These are phyloP conservation scores for Anomalospiza imberbis DNA, from an alignment of 2,797 vertebrate genomes.

Conservation along the genomic window DNA sequence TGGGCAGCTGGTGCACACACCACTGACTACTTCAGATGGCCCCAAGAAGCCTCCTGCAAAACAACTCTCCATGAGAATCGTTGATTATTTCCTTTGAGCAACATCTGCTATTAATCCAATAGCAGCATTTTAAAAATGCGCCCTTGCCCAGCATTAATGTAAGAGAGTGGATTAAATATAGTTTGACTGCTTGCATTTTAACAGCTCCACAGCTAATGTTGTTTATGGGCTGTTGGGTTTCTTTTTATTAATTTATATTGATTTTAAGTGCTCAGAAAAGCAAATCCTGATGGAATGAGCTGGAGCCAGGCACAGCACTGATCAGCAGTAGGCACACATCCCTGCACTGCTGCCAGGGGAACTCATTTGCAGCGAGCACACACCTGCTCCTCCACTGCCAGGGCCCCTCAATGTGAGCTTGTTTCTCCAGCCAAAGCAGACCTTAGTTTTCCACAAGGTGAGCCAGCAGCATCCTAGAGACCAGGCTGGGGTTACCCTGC, in stretches of 20 bases:
- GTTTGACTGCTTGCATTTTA: slow-evolving; percentile 33
- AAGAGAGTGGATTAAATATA: slow-evolving; percentile 24
- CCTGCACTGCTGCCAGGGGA: neutral
- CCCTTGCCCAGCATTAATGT: neutral
- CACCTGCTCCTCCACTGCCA: neutral
- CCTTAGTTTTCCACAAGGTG: neutral
- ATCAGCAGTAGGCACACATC: neutral
- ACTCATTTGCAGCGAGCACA: neutral
- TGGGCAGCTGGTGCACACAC: neutral
- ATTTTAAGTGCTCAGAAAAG: slow-evolving; percentile 31
- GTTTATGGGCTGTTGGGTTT: slow-evolving; percentile 60
- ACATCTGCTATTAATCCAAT: slow-evolving; percentile 32
- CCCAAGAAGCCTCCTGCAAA: neutral
- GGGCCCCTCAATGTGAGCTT: neutral
- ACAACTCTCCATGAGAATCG: neutral
- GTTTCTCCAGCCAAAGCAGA: neutral
- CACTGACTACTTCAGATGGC: neutral
- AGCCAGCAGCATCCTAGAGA: neutral
- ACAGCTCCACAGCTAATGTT: slow-evolving; percentile 25
- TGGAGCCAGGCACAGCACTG: neutral
- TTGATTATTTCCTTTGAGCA: slow-evolving; percentile 3
- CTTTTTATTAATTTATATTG: slow-evolving; percentile 68
- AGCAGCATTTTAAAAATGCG: neutral
- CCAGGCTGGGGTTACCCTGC: neutral
- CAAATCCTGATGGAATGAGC: slow-evolving; percentile 10